Evolutionary conservation across 2,113 vertebrate genomes (phyloP), one percentile per base, ranked within the genome.

Genomic region (Trogon surrucura): DNA sequence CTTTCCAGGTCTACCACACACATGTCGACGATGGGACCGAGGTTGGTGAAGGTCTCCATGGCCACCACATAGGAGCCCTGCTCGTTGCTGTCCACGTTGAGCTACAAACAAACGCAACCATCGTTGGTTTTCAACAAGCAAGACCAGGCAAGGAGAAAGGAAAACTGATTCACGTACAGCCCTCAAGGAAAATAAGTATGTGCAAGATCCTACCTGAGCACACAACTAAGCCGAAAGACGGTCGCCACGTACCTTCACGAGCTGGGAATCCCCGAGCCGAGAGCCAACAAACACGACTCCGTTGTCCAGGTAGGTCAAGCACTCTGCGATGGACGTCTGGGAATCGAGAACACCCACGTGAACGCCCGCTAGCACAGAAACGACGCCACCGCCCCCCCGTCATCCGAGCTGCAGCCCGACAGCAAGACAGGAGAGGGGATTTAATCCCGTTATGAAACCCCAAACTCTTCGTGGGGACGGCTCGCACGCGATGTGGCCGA

Each of bases 11-110:
- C 99, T 23, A 99, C 99, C 72, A 99, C 99, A 10, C 99, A 99
- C 99, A 99, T 99, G 96, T 99, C 99, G 80, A 99, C 99, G 10
- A 99, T 99, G 74, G 99, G 99, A 8, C 99, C 99, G 5, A 99
- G 97, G 94, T 99, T 99, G 88, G 99, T 99, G 91, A 99, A 99
- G 13, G 99, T 99, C 97, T 99, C 99, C 99, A 99, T 99, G 34
- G 99, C 99, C 9, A 98, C 99, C 25, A 99, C 99, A 0, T 99
- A 99, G 10, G 99, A 99, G 53, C 99, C 99, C 96, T 99, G 99
- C 88, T 99, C 99, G 2, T 99, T 99, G 97, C 99, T 99, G 98
- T 99, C 99, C 88, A 99, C 99, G 0, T 99, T 99, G 95, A 99
- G 98, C 99, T 99, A 83, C 3, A 45, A 85, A 85, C 14, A 71